Evolutionary conservation across 2,888 invertebrate genomes (phyloP), one percentile per base, ranked within the genome.

Genomic region (Athetis lepigone): DNA sequence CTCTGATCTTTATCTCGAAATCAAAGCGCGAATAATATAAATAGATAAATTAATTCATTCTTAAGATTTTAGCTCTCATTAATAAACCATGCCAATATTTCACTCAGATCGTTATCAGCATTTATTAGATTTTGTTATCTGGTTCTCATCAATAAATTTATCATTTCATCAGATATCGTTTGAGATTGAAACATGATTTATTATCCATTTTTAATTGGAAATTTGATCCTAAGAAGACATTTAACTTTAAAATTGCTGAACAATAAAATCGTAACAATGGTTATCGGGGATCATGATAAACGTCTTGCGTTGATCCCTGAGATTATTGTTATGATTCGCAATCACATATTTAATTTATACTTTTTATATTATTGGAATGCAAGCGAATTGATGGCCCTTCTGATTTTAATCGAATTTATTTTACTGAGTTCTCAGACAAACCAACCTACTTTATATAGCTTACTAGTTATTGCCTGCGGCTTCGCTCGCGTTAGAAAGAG

Each of bases 181-280:
- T 27, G 16, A 27, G 50, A 65, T 37, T 57, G 6, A n/a, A 73
- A 64, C 61, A 73, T 79, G 75, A 83, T 83, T 80, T 77, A 83
- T 79, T 58, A 33, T 13, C 79, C 80, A 79, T 49, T 80, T 70
- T 79, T 87, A 83, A 88, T 88, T 87, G 80, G 81, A 77, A 71
- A 65, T 75, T 78, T 75, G 69, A 70, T 77, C 74, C 49, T 61
- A 69, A 66, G 68, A 49, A 54, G 71, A 80, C 79, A 80, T 74
- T 77, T 50, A 74, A 65, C 43, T 66, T 63, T 75, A 56, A 77
- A 59, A 77, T 72, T 55, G 8, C 43, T 7, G 33, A 37, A 33
- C 57, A 60, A 62, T 79, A 65, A 70, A 79, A 78, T 59, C 54
- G 16, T 69, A 67, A 77, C 74, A 77, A 79, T 77, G 67, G 60